Percentiles rank a stretch among this genome's conserved stretches.
Conservation (phyloP, 2,797 vertebrate species). For the Oophaga sylvatica region DNA sequence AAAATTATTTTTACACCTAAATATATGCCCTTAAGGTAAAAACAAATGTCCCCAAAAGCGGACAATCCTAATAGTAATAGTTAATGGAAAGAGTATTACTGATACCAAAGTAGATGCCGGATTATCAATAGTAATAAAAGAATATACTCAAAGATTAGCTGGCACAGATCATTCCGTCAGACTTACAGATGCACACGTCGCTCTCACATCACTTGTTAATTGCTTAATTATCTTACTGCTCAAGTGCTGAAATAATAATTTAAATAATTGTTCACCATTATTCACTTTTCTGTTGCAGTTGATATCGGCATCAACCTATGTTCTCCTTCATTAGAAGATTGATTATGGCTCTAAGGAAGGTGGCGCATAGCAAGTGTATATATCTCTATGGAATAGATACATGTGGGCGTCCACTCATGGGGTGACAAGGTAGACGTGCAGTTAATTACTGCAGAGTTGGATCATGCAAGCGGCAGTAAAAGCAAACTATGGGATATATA, state of each 20-base stretch:
- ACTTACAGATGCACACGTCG: background rate
- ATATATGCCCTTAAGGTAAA: too few relatives aligned
- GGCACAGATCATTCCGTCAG: background rate
- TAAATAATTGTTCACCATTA: constrained; percentile 27
- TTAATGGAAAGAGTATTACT: background rate
- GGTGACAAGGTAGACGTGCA: constrained; percentile 36
- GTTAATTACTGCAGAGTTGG: constrained; percentile 37
- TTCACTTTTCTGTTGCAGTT: constrained; percentile 30
- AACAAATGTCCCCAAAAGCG: too few relatives aligned
- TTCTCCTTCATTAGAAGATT: constrained; percentile 4
- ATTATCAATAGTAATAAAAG: background rate
- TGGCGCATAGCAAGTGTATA: constrained; percentile 30
- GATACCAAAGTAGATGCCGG: background rate
- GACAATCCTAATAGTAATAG: background rate
- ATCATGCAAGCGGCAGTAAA: constrained; percentile 6
- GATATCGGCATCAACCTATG: constrained; percentile 19
- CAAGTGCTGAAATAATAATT: constrained; percentile 35
- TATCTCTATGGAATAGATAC: constrained; percentile 8
- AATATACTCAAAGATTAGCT: background rate
- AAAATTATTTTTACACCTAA: too few relatives aligned
- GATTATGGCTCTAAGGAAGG: constrained; percentile 22
- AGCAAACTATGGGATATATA: constrained; percentile 21
- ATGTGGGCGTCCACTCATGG: constrained; percentile 43
- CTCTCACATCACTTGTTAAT: constrained; percentile 18
- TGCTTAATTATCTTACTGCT: constrained; percentile 22